These are phyloP conservation scores for Cossypha caffra DNA, from an alignment of 2,797 vertebrate species.

Conservation along the genomic window DNA sequence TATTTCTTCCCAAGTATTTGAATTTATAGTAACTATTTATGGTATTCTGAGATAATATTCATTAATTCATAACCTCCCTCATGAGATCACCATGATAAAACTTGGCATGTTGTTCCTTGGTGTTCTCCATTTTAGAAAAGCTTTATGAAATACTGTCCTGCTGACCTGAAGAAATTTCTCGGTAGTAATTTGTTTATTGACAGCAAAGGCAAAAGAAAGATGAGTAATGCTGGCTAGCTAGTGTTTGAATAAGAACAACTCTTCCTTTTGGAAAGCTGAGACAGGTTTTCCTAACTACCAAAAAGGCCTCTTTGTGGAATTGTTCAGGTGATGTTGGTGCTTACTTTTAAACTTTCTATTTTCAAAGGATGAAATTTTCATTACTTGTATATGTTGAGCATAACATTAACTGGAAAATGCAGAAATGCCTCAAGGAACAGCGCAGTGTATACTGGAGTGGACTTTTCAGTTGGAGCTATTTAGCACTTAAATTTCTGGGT, in stretches of 20 bases:
- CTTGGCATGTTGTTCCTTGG: background rate
- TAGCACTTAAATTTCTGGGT: background rate
- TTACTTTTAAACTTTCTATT: background rate
- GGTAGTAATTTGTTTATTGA: background rate
- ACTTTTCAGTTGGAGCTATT: background rate
- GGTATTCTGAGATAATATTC: background rate
- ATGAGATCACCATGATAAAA: background rate
- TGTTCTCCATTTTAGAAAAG: background rate
- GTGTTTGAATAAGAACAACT: background rate
- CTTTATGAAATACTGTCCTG: background rate
- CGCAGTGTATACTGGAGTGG: accelerated
- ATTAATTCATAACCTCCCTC: background rate
- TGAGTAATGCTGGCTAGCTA: background rate
- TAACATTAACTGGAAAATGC: background rate
- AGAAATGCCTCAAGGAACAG: background rate
- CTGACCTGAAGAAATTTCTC: background rate
- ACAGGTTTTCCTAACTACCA: background rate
- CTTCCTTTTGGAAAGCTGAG: background rate
- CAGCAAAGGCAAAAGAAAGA: background rate
- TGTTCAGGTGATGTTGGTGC: background rate
- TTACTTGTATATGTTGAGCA: background rate
- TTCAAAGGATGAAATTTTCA: background rate
- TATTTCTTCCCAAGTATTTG: background rate
- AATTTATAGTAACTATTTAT: background rate
- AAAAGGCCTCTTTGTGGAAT: background rate